These are phyloP conservation scores for Acarapis woodi DNA, from an alignment of 1,140 invertebrate species.

Conservation along the genomic window DNA sequence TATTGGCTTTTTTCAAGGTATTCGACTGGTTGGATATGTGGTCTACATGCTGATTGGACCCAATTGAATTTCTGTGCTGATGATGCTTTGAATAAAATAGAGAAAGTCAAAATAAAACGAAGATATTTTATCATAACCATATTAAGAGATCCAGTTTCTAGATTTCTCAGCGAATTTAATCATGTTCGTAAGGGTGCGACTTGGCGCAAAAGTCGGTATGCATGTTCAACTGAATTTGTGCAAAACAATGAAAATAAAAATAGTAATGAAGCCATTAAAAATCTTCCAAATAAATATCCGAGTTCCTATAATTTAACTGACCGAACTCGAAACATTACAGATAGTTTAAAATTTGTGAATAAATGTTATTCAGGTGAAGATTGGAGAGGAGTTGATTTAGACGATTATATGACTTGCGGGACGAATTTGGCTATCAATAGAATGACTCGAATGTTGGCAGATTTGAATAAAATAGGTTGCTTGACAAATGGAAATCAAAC, in stretches of 20 bases:
- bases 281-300: constrained; percentile 47
- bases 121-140: constrained; percentile 87
- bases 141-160: constrained; percentile 55
- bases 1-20: constrained; percentile 97
- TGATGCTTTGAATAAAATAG: constrained; percentile 50
- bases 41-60: constrained; percentile 92
- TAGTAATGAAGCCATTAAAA: too few species aligned
- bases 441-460: constrained; percentile 88
- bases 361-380: constrained; percentile 24
- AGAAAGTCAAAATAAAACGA: constrained; percentile 21
- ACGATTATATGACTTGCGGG: constrained; percentile 60
- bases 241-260: too few species aligned
- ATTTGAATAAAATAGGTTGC: constrained; percentile 72
- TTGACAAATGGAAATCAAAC: too few species aligned
- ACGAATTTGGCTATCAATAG: constrained; percentile 81
- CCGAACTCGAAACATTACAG: too few species aligned
- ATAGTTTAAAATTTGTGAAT: too few species aligned
- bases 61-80: constrained; percentile 71
- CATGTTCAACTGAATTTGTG: too few species aligned
- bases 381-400: constrained; percentile 29
- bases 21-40: constrained; percentile 95
- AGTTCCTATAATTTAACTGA: constrained; percentile 27
- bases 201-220: constrained; percentile 58
- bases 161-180: constrained; percentile 72
- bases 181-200: constrained; percentile 90